These are phyloP conservation scores for Ophioninae sp. DNA, from an alignment of 2,888 invertebrate genomes.

Conservation along the genomic window DNA sequence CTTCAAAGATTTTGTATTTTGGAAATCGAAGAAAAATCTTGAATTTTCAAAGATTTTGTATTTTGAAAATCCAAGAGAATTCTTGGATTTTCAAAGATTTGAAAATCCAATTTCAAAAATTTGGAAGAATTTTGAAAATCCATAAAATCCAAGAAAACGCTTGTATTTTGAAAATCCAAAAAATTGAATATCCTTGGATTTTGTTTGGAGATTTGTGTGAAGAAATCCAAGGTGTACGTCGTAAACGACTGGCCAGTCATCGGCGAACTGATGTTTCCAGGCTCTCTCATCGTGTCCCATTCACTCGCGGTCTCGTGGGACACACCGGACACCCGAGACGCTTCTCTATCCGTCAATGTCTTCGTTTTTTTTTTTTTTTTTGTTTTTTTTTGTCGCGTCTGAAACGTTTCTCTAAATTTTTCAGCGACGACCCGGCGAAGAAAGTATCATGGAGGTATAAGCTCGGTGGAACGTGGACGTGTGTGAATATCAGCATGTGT, in stretches of 20 bases:
- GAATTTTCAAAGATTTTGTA: no score
- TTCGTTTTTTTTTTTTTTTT: slow-evolving; percentile 55
- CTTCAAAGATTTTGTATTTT: no score
- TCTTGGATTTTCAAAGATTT: no score
- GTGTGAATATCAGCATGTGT: background rate
- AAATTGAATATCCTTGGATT: background rate
- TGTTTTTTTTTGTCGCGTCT: slow-evolving; percentile 56
- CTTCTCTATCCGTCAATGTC: slow-evolving; percentile 30
- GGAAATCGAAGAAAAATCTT: no score
- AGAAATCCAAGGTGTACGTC: background rate
- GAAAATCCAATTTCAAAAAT: no score
- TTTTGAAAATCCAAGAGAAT: no score
- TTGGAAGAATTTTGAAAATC: no score
- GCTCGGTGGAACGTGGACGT: background rate
- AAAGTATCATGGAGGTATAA: slow-evolving; percentile 37
- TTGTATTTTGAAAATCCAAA: no score
- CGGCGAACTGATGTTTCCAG: slow-evolving; percentile 21
- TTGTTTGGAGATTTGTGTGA: slow-evolving; percentile 18
- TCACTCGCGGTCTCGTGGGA: slow-evolving; percentile 37
- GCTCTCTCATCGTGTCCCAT: slow-evolving; percentile 45
- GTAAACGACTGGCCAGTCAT: slow-evolving; percentile 10
- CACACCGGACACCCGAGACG: slow-evolving; percentile 4
- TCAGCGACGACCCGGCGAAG: slow-evolving; percentile 28
- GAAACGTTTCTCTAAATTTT: slow-evolving; percentile 57
- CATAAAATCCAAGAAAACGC: no score